Evolutionary conservation across 2,113 vertebrate genomes (phyloP).

Genomic region (Dasypus novemcinctus): DNA sequence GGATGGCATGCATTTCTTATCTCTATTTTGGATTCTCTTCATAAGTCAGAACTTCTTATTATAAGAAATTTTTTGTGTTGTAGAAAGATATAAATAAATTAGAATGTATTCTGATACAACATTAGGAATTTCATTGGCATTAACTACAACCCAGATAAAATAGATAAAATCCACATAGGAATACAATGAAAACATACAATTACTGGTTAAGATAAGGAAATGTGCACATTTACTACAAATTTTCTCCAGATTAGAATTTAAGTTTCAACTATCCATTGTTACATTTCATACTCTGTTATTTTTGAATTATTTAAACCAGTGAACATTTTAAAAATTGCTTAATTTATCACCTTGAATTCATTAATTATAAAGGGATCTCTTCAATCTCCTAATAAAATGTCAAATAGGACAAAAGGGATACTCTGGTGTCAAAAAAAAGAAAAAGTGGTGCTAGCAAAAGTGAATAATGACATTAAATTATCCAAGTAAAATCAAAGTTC

Average conservation of each 20-base stretch:
- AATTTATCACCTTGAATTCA: constrained; percentile 27
- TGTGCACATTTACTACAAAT: background rate
- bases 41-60: background rate
- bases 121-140: background rate
- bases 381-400: constrained; percentile 45
- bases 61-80: background rate
- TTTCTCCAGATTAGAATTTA: background rate
- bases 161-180: background rate
- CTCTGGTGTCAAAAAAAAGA: background rate
- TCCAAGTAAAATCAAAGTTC: background rate
- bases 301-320: constrained; percentile 48
- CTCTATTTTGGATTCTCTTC: background rate
- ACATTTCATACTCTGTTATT: constrained; percentile 10
- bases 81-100: background rate
- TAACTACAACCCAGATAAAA: background rate
- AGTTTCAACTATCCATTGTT: background rate
- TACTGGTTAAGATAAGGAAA: background rate
- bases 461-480: constrained; percentile 22
- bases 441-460: constrained; percentile 24
- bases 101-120: background rate
- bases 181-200: background rate
- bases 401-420: constrained; percentile 20
- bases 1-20: background rate
- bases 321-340: background rate
- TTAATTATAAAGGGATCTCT: constrained; percentile 31